These are phyloP conservation scores for Dasypolia templi DNA, from an alignment of 2,888 invertebrate species.

Conservation along the genomic window DNA sequence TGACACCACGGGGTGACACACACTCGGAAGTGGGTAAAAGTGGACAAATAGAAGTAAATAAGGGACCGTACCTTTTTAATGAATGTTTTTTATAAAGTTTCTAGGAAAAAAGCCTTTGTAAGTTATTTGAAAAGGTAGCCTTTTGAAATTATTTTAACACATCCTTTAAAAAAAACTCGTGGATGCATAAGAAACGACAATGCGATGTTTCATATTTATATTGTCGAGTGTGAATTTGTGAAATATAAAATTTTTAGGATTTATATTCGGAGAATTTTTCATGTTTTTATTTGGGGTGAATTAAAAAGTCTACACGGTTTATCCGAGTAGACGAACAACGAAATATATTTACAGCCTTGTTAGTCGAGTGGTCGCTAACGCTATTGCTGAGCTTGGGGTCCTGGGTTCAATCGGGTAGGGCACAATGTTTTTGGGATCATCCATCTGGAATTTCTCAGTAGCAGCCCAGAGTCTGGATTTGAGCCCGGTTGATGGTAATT, in stretches of 20 bases:
- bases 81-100: constrained; percentile 28
- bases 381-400: not conserved
- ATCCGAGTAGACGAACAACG: not conserved
- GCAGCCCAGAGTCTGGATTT: not conserved
- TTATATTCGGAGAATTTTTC: not conserved
- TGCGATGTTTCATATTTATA: not conserved
- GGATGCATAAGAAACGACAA: constrained; percentile 5
- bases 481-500: not conserved
- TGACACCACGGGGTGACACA: too few relatives aligned
- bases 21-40: constrained; percentile 1
- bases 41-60: constrained; percentile 36
- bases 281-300: not conserved
- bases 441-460: not conserved
- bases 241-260: not conserved
- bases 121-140: constrained; percentile 1
- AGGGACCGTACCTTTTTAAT: constrained; percentile 47
- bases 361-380: not conserved
- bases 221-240: not conserved
- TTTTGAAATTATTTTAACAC: constrained; percentile 2
- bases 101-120: not conserved
- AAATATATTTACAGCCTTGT: not conserved
- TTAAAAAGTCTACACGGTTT: not conserved
- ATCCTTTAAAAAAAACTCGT: constrained; percentile 1
- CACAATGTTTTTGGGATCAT: not conserved
- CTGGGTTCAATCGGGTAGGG: not conserved